These are phyloP conservation scores for Anthopleura xanthogrammica DNA, from an alignment of 92 coral and sea anemone genomes.

Conservation along the genomic window DNA sequence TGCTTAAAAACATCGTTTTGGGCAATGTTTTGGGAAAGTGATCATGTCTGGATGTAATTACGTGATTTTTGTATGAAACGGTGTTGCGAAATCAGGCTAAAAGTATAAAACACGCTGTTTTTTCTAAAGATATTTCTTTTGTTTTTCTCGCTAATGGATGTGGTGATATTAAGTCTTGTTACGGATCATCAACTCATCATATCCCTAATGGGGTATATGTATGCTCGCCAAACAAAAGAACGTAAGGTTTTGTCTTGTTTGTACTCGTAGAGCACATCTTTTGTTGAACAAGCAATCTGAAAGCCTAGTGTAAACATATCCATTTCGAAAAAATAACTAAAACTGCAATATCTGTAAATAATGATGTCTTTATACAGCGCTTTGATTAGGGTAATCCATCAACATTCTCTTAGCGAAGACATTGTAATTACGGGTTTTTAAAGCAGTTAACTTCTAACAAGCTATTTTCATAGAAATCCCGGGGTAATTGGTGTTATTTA, in stretches of 20 bases:
- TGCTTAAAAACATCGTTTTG: too few species aligned
- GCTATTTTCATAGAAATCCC: neutral
- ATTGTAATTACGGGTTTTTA: neutral
- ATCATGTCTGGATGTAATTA: neutral
- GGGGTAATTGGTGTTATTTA: neutral
- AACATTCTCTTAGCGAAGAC: neutral
- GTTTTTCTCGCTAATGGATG: conserved; percentile 8
- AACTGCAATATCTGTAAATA: neutral
- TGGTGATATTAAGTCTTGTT: neutral
- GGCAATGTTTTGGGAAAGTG: neutral
- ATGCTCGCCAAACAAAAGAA: conserved; percentile 3
- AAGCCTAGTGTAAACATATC: conserved; percentile 5
- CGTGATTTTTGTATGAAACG: neutral
- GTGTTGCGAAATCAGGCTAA: neutral
- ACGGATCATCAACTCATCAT: conserved; percentile 6
- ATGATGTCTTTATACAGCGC: neutral
- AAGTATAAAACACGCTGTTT: conserved; percentile 1
- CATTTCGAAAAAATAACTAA: neutral
- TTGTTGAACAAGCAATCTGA: conserved; percentile 5
- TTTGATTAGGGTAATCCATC: neutral
- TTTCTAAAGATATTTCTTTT: neutral
- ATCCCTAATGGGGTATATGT: conserved; percentile 12
- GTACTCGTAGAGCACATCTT: neutral
- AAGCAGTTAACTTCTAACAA: neutral
- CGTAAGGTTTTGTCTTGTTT: neutral